Percentiles rank a stretch among this genome's conserved stretches.
phyloP scores from a whole-genome alignment of 2,888 invertebrate species.

The Tetramorium bicarinatum region DNA sequence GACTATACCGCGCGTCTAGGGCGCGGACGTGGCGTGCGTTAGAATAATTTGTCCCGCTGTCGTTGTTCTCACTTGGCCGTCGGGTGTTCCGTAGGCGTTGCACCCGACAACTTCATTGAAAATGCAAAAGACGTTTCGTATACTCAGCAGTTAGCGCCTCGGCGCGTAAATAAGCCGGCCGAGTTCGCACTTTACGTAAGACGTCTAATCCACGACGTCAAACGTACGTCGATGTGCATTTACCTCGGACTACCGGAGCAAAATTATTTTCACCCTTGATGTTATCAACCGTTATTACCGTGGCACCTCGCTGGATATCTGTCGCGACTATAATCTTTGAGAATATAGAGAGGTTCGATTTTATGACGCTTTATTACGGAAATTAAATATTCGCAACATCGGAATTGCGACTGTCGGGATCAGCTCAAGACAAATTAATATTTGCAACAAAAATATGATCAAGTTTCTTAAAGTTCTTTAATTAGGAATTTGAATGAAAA shows the following conservation, averaged over 20 bases:
- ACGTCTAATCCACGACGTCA: conserved; percentile 31
- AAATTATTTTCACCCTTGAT: conserved; percentile 35
- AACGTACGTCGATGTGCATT: conserved; percentile 18
- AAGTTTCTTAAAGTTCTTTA: neutral
- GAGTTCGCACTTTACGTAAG: conserved; percentile 45
- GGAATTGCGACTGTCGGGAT: neutral
- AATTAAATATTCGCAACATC: neutral
- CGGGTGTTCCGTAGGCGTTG: conserved; percentile 41
- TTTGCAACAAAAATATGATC: neutral
- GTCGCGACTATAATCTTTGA: conserved; percentile 48
- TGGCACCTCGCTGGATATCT: conserved; percentile 1
- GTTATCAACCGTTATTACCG: conserved; percentile 61
- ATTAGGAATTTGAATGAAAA: neutral
- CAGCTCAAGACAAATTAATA: neutral
- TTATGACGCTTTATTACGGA: neutral
- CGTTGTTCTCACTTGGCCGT: conserved; percentile 48
- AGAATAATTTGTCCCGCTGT: conserved; percentile 57
- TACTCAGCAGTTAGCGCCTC: conserved; percentile 43
- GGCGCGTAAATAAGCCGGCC: conserved; percentile 38
- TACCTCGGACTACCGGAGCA: neutral
- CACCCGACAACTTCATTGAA: conserved; percentile 51
- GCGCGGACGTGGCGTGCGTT: conserved; percentile 46
- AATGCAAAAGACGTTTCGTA: conserved; percentile 56
- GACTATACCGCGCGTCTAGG: conserved; percentile 15
- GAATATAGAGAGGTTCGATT: conserved; percentile 38